Conservation (phyloP, 2,888 invertebrate species). For the Drosophila setosimentum region DNA sequence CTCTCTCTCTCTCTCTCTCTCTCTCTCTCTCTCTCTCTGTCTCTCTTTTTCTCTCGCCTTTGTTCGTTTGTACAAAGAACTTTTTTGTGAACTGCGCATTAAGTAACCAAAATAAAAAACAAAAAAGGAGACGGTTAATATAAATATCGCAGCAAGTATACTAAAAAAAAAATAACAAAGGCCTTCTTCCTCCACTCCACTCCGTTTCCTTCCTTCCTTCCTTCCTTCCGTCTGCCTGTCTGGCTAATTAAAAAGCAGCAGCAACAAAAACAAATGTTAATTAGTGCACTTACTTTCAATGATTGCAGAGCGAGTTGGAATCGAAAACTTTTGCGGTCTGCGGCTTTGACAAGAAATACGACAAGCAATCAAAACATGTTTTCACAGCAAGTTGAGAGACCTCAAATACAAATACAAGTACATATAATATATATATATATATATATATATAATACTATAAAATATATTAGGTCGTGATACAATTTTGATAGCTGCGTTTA, state of each 20-base stretch:
- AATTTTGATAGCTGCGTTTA: conserved; percentile 39
- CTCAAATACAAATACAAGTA: conserved; percentile 27
- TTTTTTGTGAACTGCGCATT: conserved; percentile 65
- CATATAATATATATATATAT: neutral
- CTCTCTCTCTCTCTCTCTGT: neutral
- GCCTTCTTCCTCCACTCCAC: neutral
- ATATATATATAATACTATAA: neutral
- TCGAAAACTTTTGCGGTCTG: neutral
- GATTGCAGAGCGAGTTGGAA: conserved; percentile 21
- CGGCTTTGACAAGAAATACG: conserved; percentile 18
- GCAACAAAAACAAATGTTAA: conserved; percentile 61
- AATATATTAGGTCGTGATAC: conserved; percentile 5
- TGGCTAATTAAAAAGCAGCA: conserved; percentile 47
- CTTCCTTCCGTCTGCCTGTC: neutral
- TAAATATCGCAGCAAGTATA: conserved; percentile 20
- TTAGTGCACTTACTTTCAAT: conserved; percentile 70
- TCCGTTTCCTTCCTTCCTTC: neutral
- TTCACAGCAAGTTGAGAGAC: conserved; percentile 36
- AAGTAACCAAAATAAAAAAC: conserved; percentile 26
- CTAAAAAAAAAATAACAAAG: neutral
- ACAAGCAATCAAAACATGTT: conserved; percentile 17
- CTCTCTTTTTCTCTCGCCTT: conserved; percentile 33
- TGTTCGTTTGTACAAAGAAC: conserved; percentile 63
- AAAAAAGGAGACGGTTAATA: conserved; percentile 36
- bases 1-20: neutral